Evolutionary conservation across 2,797 vertebrate genomes (phyloP).

Genomic region (Salmo trutta): DNA sequence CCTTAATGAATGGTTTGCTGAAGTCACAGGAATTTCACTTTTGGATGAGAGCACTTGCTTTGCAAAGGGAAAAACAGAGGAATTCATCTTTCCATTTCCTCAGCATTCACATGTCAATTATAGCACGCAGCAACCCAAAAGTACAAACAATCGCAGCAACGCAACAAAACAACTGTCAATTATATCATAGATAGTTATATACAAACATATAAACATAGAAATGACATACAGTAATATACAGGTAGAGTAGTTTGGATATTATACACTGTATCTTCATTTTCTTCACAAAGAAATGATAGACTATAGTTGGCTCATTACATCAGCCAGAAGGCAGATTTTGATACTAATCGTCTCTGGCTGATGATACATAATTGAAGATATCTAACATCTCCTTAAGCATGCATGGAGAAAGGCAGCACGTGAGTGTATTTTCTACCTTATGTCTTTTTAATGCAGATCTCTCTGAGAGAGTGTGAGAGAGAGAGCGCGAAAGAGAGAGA

Average conservation of each 20-base stretch:
- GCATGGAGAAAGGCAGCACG: conserved; percentile 47
- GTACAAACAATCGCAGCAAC: not conserved
- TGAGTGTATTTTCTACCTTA: conserved; percentile 27
- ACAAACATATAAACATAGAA: too few relatives aligned
- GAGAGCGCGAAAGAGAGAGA: not conserved
- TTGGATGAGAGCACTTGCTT: conserved; percentile 55
- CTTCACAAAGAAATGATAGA: not conserved
- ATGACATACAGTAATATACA: too few relatives aligned
- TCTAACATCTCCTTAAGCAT: conserved; percentile 45
- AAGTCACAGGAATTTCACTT: conserved; percentile 65
- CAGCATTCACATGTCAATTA: conserved; percentile 45
- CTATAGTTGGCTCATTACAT: not conserved
- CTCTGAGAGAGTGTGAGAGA: conserved; percentile 10
- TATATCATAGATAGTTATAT: too few relatives aligned
- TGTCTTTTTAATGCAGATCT: conserved; percentile 38
- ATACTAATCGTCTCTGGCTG: conserved; percentile 23
- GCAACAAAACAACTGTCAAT: not conserved
- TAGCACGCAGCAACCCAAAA: not conserved
- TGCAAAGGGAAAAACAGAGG: conserved; percentile 15
- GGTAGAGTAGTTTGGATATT: not conserved
- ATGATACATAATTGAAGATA: conserved; percentile 55
- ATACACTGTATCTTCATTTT: not conserved
- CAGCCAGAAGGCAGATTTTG: conserved; percentile 17
- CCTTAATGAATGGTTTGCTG: conserved; percentile 68
- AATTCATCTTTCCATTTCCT: conserved; percentile 37